Evolutionary conservation across 1,140 invertebrate species (phyloP).

Genomic region (Brachionus koreanus): DNA sequence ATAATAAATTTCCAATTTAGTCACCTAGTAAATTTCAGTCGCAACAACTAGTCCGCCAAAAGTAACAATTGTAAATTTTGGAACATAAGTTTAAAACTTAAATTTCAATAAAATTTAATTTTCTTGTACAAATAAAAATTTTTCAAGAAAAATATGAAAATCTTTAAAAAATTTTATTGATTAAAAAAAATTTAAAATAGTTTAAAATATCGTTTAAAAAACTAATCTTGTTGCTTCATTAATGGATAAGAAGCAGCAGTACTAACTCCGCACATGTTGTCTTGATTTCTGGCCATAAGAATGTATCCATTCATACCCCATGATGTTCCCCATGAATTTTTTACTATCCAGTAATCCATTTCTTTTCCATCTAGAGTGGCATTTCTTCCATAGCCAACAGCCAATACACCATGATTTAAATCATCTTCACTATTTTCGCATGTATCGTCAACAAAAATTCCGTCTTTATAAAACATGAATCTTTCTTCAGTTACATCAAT

Average conservation of each 20-base stretch:
- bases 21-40: too few relatives aligned
- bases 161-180: background rate
- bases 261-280: slow-evolving; percentile 86
- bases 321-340: slow-evolving; percentile 67
- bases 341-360: slow-evolving; percentile 62
- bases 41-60: too few relatives aligned
- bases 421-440: slow-evolving; percentile 10
- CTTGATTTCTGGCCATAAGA: slow-evolving; percentile 77
- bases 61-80: too few relatives aligned
- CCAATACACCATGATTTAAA: slow-evolving; percentile 65
- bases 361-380: slow-evolving; percentile 65
- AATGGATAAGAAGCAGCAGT: slow-evolving; percentile 65
- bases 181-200: background rate
- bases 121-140: background rate
- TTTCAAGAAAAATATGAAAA: background rate
- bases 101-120: background rate
- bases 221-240: slow-evolving; percentile 46
- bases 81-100: background rate
- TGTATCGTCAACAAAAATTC: slow-evolving; percentile 32
- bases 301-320: slow-evolving; percentile 86
- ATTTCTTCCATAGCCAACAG: slow-evolving; percentile 75
- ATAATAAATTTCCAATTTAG: too few relatives aligned
- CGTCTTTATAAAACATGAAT: slow-evolving; percentile 42
- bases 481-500: slow-evolving; percentile 66
- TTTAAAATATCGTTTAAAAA: background rate